phyloP scores from a whole-genome alignment of 2,888 invertebrate genomes.

The Dolichomitus sp. region DNA sequence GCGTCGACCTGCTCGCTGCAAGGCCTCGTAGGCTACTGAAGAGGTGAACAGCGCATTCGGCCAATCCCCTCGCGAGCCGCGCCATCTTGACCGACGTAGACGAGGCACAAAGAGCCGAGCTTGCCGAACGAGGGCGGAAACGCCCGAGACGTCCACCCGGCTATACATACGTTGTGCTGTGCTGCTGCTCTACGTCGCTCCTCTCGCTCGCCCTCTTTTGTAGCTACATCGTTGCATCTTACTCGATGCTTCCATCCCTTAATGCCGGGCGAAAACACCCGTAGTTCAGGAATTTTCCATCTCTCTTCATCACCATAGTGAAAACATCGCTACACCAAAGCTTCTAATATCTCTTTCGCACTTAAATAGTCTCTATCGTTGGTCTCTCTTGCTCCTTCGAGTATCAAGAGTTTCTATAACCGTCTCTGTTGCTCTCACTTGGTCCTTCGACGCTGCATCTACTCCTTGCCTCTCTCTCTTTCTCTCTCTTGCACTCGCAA shows the following conservation, averaged over 20 bases:
- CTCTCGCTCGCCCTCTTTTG: background rate
- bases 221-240: conserved; percentile 13
- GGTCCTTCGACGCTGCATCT: background rate
- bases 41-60: conserved; percentile 64
- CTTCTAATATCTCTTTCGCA: conserved; percentile 38
- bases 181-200: background rate
- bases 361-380: conserved; percentile 29
- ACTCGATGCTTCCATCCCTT: conserved; percentile 34
- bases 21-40: conserved; percentile 72
- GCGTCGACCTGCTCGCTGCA: conserved; percentile 69
- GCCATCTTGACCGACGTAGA: conserved; percentile 70
- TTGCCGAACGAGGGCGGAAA: conserved; percentile 62
- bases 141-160: conserved; percentile 61
- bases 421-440: conserved; percentile 32
- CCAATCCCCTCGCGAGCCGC: conserved; percentile 69
- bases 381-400: background rate
- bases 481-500: conserved; percentile 4
- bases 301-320: conserved; percentile 27
- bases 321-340: conserved; percentile 12
- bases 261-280: conserved; percentile 33
- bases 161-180: background rate
- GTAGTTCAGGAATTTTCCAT: conserved; percentile 26
- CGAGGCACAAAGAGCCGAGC: conserved; percentile 69
- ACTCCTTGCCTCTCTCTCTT: background rate
- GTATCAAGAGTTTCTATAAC: conserved; percentile 1